Percentiles rank a stretch among this genome's conserved stretches.
These are phyloP conservation scores for Drosophila setosimentum DNA, from an alignment of 2,888 invertebrate species.

Conservation along the genomic window DNA sequence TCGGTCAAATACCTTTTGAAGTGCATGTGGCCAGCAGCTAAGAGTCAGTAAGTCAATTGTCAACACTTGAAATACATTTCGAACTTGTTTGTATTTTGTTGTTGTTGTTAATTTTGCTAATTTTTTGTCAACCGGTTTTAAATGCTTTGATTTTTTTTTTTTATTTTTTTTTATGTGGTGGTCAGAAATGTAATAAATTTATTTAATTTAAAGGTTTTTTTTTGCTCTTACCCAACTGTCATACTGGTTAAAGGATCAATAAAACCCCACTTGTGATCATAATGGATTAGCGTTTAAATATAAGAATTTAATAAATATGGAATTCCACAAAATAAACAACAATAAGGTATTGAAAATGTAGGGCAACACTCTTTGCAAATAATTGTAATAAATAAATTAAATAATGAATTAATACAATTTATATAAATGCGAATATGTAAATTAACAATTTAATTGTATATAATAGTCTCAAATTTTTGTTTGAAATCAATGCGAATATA, in stretches of 20 bases:
- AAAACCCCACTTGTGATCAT: background rate
- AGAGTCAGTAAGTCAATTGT: slow-evolving; percentile 78
- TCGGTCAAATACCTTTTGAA: slow-evolving; percentile 30
- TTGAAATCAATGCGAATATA: background rate
- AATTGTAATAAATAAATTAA: background rate
- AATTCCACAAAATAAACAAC: background rate
- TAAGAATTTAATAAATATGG: background rate
- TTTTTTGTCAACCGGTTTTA: slow-evolving; percentile 57
- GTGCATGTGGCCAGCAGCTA: slow-evolving; percentile 53
- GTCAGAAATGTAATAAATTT: slow-evolving; percentile 35
- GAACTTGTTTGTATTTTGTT: slow-evolving; percentile 13
- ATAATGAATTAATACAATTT: background rate
- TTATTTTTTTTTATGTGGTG: background rate
- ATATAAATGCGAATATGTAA: background rate
- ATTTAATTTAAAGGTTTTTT: slow-evolving; percentile 23
- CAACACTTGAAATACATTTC: slow-evolving; percentile 62
- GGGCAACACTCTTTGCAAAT: background rate
- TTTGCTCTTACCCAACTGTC: background rate
- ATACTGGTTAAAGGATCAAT: slow-evolving; percentile 2
- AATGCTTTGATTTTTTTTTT: background rate
- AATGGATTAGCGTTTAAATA: background rate
- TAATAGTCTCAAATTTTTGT: background rate
- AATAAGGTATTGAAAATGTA: background rate
- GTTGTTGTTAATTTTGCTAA: background rate
- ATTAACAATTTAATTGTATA: background rate